Evolutionary conservation across 2,797 vertebrate species (phyloP), one percentile per base, ranked within the genome.

Genomic region (Lepilemur ruficaudatus): DNA sequence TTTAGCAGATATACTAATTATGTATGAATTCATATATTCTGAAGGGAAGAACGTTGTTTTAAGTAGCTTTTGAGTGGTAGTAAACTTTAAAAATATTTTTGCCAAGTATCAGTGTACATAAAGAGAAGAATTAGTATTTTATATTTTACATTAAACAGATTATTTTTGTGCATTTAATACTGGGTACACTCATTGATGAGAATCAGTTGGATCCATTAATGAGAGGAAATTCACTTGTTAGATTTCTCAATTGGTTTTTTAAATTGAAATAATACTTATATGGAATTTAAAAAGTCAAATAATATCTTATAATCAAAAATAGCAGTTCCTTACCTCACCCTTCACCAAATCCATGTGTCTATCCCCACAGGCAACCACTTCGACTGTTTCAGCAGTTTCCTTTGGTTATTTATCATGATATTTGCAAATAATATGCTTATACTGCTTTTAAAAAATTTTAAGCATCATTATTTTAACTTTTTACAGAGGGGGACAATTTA

Each of bases 181-280:
- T 32, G 70, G 28, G 28, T 32, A 61, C 10, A 78, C 10, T 94
- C 6, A 35, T 15, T 89, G 41, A 75, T 2, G 46, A 57, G 72
- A 96, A 82, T 89, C 67, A n/a, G 10, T 78, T 92, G 5, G 28
- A 72, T 78, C 22, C 14, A 83, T 46, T 59, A 69, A 46, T 78
- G 55, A 23, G 2, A 80, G 75, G 81, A 86, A 78, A 72, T 82
- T 80, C n/a, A 69, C 75, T 79, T 89, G 48, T 91, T 73, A 59
- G 57, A 91, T 69, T 93, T 96, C 89, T 82, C 0, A 82, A 46
- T 80, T 91, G 52, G 22, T 72, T 82, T 82, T 94, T 84, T 75
- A 79, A 95, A 38, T 70, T 75, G 32, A 81, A 75, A 92, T 84
- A 20, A 76, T 35, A 57, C 12, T 79, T 86, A 7, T n/a, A 25